Percentiles rank a stretch among this genome's conserved stretches.
These are phyloP conservation scores for Drosophila kanekoi DNA, from an alignment of 2,888 invertebrate genomes.

Conservation along the genomic window DNA sequence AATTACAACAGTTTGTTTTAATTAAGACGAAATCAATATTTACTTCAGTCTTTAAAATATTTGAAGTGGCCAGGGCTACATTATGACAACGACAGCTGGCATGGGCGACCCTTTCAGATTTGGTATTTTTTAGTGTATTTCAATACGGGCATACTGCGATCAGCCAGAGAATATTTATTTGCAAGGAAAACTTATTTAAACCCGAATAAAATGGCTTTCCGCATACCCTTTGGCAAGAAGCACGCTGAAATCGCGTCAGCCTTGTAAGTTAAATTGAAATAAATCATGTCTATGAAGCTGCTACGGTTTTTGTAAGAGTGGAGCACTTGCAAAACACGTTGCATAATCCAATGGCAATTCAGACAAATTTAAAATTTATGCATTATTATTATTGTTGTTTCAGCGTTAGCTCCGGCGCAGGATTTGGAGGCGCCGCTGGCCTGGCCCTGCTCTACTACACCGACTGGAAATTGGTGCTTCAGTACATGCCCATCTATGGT, in stretches of 20 bases:
- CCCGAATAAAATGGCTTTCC: constrained; percentile 73
- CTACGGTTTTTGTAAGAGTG: neutral
- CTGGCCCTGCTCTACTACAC: constrained; percentile 89
- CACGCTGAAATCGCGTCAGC: constrained; percentile 87
- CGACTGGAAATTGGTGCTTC: constrained; percentile 91
- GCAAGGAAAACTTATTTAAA: constrained; percentile 13
- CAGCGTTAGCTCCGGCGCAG: constrained; percentile 87
- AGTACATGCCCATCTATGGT: constrained; percentile 91
- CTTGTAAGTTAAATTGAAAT: constrained; percentile 80
- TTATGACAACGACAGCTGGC: neutral
- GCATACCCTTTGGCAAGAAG: constrained; percentile 87
- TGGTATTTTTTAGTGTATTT: constrained; percentile 28
- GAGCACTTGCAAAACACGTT: constrained; percentile 46
- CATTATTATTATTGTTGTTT: constrained; percentile 22
- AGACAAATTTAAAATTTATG: neutral
- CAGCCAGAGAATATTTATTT: constrained; percentile 27
- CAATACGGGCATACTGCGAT: constrained; percentile 27
- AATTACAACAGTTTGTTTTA: neutral
- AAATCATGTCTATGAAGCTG: accelerated
- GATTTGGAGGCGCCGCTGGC: constrained; percentile 89
- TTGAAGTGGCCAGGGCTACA: neutral
- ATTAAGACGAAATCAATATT: neutral
- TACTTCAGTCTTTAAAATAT: too few species aligned
- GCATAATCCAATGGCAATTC: constrained; percentile 66
- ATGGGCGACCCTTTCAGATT: neutral